Base-by-base conservation (phyloP, 2,113 vertebrate species). In the Gymnorhina tibicen region DNA sequence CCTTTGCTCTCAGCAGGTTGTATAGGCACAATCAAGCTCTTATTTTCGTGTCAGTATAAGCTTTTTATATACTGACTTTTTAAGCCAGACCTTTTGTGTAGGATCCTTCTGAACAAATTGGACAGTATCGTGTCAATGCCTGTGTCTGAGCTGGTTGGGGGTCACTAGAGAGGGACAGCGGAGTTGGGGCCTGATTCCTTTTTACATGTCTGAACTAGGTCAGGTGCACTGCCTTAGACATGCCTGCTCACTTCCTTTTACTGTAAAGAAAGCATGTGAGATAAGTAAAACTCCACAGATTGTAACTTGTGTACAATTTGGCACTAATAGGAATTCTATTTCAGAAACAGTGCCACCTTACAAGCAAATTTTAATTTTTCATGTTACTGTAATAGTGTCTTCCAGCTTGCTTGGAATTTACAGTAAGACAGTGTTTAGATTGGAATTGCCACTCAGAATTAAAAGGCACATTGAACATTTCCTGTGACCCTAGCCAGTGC, bases 281-380 rank as follows among this genome's bases (percentile, higher is more conserved):
- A 7, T 41, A 59, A 84, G 39, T 66, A 81, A 64, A 91, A 42
- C 49, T 49, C 22, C 16, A 68, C 26, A 88, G 47, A 33, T 62
- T 62, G 7, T 53, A 85, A 49, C 14, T 58, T 47, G 68, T 16
- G 19, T 53, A 22, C 16, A 20, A 14, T 80, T 91, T 69, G 39
- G 42, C 33, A 81, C 33, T 60, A 84, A 50, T 8, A 15, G 39
- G 6, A 39, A 21, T 68, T 78, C 87, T 42, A 7, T 79, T 95
- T 97, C 72, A 72, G 58, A 89, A 96, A 82, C 58, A 73, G 84
- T 93, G 58, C 69, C 85, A 85, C 44, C 80, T 97, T 87, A 84
- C 94, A 78, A 63, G 7, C 56, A 82, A 94, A 64, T 58, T 74
- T 33, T 58, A 86, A 85, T 86, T 75, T 87, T 63, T 50, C 42